These are phyloP conservation scores for Metopolophium dirhodum DNA, from an alignment of 1,140 invertebrate species.

Conservation along the genomic window DNA sequence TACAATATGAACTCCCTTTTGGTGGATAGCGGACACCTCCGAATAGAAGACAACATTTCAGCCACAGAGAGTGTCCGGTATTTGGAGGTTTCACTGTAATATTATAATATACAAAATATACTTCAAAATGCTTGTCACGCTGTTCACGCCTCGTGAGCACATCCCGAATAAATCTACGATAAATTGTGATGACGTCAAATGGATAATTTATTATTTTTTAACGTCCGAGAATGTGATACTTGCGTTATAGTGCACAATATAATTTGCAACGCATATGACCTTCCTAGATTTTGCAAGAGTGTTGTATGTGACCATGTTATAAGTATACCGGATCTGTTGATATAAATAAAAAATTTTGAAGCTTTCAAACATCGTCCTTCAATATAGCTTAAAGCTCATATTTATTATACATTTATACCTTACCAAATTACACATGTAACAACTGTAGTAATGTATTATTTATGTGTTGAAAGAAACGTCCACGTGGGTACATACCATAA, in stretches of 20 bases:
- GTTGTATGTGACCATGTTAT: neutral
- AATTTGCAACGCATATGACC: neutral
- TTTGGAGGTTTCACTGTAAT: neutral
- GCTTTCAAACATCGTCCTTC: neutral
- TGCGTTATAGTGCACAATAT: neutral
- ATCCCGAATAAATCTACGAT: neutral
- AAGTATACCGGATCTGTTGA: neutral
- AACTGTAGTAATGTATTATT: neutral
- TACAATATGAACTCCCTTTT: too few species aligned
- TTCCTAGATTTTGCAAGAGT: neutral
- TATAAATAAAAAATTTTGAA: too few species aligned
- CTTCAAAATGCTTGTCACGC: neutral
- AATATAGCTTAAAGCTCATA: neutral
- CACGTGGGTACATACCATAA: too few species aligned
- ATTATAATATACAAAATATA: neutral
- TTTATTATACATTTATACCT: neutral
- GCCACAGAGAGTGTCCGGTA: too few species aligned
- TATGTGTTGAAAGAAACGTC: too few species aligned
- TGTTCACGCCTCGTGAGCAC: neutral
- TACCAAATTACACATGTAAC: neutral
- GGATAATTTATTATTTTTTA: constrained; percentile 8
- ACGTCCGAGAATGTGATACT: neutral
- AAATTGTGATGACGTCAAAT: neutral
- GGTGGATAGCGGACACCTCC: too few species aligned
- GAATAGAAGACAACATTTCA: too few species aligned